Evolutionary conservation across 2,113 vertebrate species (phyloP).

Genomic region (Pluvianellus socialis): DNA sequence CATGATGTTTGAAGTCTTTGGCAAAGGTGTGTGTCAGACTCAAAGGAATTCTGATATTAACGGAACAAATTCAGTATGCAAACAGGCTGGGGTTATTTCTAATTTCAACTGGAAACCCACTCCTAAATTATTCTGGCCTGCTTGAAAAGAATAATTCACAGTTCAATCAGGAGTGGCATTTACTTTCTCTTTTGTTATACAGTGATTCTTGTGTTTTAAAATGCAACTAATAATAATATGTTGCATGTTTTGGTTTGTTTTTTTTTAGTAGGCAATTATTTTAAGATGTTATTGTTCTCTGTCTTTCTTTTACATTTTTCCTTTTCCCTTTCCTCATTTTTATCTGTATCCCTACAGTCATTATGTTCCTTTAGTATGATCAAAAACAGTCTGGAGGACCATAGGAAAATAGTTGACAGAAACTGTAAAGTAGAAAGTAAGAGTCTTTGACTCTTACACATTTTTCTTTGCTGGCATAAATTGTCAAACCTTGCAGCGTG

Average conservation of each 20-base stretch:
- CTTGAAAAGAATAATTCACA: not conserved
- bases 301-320: not conserved
- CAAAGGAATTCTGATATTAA: not conserved
- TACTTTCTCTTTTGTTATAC: not conserved
- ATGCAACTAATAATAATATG: not conserved
- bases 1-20: not conserved
- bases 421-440: not conserved
- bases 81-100: not conserved
- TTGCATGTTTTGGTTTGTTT: not conserved
- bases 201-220: not conserved
- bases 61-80: not conserved
- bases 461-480: not conserved
- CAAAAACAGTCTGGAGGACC: not conserved
- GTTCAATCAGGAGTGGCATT: not conserved
- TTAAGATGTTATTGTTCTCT: not conserved
- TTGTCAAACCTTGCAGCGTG: not conserved
- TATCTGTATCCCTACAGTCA: not conserved
- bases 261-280: not conserved
- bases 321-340: not conserved
- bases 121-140: not conserved
- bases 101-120: not conserved
- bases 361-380: not conserved
- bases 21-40: not conserved
- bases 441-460: not conserved
- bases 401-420: not conserved